Evolutionary conservation across 2,797 vertebrate species (phyloP), one percentile per base, ranked within the genome.

Genomic region (Sus cebifrons): DNA sequence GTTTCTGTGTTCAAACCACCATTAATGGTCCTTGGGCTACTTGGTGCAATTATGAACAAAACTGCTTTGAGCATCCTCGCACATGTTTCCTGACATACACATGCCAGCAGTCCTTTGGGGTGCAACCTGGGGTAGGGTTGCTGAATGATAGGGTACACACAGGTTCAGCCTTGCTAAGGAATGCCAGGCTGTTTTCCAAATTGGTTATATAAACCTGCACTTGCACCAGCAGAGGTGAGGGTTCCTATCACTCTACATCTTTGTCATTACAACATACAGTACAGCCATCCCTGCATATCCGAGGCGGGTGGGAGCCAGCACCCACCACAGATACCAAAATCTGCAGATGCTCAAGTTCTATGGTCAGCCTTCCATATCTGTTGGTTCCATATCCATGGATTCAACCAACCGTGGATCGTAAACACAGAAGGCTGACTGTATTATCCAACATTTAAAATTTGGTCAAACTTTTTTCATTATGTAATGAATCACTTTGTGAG

Each of bases 241-340:
- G 13, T 7, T 40, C 49, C 56, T 18, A 0, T 27, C 1, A 3
- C 56, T 15, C 17, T 23, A 1, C 13, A 3, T 14, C 54, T 8
- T 73, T 40, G 8, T 58, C 36, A 3, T 6, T 1, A 25, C 70
- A 5, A 0, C 25, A 2, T 18, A 20, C 25, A 15, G 15, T 64
- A 14, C 54, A 58, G 77, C n/a, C 54, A 10, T 36, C 54, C n/a
- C 77, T 58, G 12, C n/a, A 2, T 10, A n/a, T 32, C n/a, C 2
- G 0, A 4, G 13, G n/a, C 21, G 77, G 11, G 20, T n/a, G 18
- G 18, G 29, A 21, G n/a, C 75, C n/a, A 29, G 52, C 29, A 78
- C 75, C 52, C 54, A 2, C 29, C n/a, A 12, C 13, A 29, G 29
- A 18, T 21, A 32, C 29, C 52, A 78, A 0, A 56, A 8, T 62